Conservation (phyloP, 1,140 invertebrate species). For the Drosophila subobscura region DNA sequence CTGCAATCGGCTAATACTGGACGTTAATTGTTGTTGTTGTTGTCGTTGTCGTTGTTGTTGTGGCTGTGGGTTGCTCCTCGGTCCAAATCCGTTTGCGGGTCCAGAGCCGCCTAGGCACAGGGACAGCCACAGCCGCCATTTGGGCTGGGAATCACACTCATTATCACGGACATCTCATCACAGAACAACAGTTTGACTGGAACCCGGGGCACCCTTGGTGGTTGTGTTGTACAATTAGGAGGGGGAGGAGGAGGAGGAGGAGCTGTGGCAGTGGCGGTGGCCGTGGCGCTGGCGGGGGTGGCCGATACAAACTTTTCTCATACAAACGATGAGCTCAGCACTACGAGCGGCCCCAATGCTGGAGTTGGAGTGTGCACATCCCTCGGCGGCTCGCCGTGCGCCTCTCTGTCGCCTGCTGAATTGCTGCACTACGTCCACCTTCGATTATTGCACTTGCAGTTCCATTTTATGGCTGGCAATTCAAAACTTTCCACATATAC, state of each 20-base stretch:
- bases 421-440: constrained; percentile 35
- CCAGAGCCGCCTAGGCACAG: constrained; percentile 10
- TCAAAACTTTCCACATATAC: constrained; percentile 74
- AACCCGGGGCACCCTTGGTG: too few species aligned
- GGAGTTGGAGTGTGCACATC: constrained; percentile 25
- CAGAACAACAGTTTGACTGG: constrained; percentile 32
- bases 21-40: constrained; percentile 33
- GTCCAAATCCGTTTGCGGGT: background rate
- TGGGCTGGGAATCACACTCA: constrained; percentile 49
- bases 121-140: constrained; percentile 50
- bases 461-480: constrained; percentile 52
- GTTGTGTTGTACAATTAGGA: background rate
- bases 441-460: constrained; percentile 31
- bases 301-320: constrained; percentile 50
- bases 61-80: background rate
- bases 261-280: background rate
- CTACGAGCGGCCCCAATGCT: constrained; percentile 14
- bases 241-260: constrained; percentile 9
- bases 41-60: constrained; percentile 7
- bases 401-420: constrained; percentile 10
- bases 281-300: constrained; percentile 26
- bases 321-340: constrained; percentile 68
- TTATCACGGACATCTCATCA: constrained; percentile 66
- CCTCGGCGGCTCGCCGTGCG: constrained; percentile 4
- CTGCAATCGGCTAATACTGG: constrained; percentile 24